Conservation (phyloP, 2,797 vertebrate species). For the Tokudaia tokunoshimensis region DNA sequence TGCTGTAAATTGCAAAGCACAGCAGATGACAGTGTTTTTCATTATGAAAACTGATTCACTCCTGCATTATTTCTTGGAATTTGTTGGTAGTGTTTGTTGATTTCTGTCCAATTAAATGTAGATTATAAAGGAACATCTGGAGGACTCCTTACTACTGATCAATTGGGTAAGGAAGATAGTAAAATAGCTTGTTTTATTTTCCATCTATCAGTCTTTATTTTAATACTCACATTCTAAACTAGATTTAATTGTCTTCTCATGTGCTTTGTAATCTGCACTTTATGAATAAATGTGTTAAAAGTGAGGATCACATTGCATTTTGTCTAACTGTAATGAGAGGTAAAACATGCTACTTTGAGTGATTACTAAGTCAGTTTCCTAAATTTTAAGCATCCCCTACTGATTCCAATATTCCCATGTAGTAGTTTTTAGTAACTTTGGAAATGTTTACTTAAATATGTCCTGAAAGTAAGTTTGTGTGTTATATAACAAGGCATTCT, state of each 20-base stretch:
- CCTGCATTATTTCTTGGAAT: conserved; percentile 39
- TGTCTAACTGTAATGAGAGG: neutral
- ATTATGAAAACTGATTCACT: conserved; percentile 60
- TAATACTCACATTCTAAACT: conserved; percentile 58
- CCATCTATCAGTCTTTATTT: conserved; percentile 63
- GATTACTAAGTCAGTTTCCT: conserved; percentile 56
- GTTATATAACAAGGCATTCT: neutral
- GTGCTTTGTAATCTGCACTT: conserved; percentile 62
- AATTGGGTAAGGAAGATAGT: conserved; percentile 78
- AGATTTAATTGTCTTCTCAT: conserved; percentile 61
- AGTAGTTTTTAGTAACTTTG: neutral
- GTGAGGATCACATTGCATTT: conserved; percentile 41
- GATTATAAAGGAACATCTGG: conserved; percentile 77
- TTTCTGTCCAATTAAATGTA: conserved; percentile 80
- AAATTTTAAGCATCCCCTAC: conserved; percentile 7
- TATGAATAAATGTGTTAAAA: conserved; percentile 52
- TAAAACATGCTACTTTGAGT: neutral
- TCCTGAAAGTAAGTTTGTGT: neutral
- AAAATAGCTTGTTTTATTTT: conserved; percentile 62
- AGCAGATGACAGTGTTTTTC: conserved; percentile 11
- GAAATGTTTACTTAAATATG: neutral
- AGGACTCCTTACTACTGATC: conserved; percentile 44
- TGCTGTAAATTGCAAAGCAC: neutral
- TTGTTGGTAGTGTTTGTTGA: conserved; percentile 32
- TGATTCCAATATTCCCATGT: neutral